Evolutionary conservation across 1,140 invertebrate species (phyloP), one percentile per base, ranked within the genome.

Genomic region (Hyphantria cunea): DNA sequence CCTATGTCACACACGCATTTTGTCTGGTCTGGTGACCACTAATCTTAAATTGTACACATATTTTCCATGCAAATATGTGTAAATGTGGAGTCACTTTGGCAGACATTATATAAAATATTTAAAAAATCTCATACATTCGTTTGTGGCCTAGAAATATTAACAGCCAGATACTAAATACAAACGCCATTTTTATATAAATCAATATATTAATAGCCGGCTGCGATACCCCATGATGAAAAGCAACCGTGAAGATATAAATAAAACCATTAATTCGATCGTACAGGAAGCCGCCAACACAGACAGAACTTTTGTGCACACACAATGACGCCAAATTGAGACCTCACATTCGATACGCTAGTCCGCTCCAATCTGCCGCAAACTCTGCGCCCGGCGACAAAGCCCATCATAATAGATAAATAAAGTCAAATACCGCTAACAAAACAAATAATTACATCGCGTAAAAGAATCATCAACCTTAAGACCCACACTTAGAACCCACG

Each of bases 271-370:
- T 32, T 34, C 48, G 25, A 49, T 37, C 47, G 42, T 44, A 51
- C 48, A 50, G 56, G 47, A 60, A 50, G 47, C 48, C 47, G 56
- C 8, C 56, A 51, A 60, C 47, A 50, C 47, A 50, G 47, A 51
- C 48, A 7, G 42, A 44, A 32, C 54, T 31, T 56, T 50, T 55
- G 52, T 64, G 25, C 2, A 45, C 50, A 63, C 67, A 85, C 82
- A 85, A 86, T 86, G 66, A 55, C 47, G 44, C 60, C 74, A 83
- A 82, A 86, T 83, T 86, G 81, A 82, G 76, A 82, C 64, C 71
- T 80, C 68, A 55, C 72, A 76, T 84, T 80, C 66, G 77, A 61
- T 68, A 80, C 77, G 74, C 76, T 44, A 74, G 70, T 67, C 71
- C 53, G 68, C 12, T 67, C 51, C 17, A 58, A 61, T 60, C 66